Conservation (phyloP, 2,888 invertebrate species). For the Melinopterus prodromus region DNA sequence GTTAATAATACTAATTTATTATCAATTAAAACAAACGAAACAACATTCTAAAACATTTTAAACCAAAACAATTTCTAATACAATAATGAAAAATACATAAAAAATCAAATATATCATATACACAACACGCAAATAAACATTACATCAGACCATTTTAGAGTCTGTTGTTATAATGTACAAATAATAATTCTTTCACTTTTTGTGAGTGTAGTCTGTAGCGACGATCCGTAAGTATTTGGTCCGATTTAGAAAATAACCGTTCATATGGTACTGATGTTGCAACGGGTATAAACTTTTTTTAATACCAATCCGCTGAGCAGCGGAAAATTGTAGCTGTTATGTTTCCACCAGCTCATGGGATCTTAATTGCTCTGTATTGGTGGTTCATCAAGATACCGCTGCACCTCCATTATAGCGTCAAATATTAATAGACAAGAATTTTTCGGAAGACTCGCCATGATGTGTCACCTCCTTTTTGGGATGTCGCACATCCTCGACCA, state of each 20-base stretch:
- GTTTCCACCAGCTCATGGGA: conserved; percentile 42
- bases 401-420: conserved; percentile 33
- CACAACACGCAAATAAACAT: background rate
- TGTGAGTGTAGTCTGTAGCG: conserved; percentile 5
- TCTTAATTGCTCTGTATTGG: conserved; percentile 29
- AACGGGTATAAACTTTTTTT: background rate
- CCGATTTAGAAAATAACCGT: background rate
- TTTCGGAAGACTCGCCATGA: too few species aligned
- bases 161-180: background rate
- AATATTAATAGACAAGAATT: too few species aligned
- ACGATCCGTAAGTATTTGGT: conserved; percentile 15
- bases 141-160: background rate
- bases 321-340: conserved; percentile 40
- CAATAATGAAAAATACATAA: background rate
- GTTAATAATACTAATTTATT: background rate
- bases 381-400: conserved; percentile 33
- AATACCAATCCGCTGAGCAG: background rate
- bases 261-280: conserved; percentile 25
- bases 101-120: background rate
- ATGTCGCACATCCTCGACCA: too few species aligned
- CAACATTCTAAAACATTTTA: background rate
- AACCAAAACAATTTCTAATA: conserved; percentile 9
- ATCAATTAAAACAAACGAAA: background rate
- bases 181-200: conserved; percentile 26
- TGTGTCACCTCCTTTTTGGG: too few species aligned